Evolutionary conservation across 1,140 invertebrate genomes (phyloP).

Genomic region (Dufourea novaeangliae): DNA sequence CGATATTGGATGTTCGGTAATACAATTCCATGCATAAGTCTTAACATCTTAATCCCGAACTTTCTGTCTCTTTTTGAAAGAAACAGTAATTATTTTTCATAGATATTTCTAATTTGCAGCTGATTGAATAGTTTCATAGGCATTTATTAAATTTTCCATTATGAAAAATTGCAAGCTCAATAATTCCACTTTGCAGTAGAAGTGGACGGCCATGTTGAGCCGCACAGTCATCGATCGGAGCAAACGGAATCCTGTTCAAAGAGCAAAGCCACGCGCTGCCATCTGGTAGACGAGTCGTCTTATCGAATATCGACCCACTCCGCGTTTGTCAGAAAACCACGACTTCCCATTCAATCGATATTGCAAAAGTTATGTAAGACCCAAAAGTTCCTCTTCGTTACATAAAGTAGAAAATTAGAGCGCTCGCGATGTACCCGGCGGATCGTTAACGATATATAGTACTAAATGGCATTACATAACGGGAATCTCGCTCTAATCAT

Average conservation of each 20-base stretch:
- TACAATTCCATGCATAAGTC: neutral
- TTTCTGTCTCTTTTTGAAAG: neutral
- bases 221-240: constrained; percentile 79
- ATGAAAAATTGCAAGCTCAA: neutral
- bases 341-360: constrained; percentile 25
- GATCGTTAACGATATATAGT: neutral
- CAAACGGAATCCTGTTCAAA: constrained; percentile 38
- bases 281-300: constrained; percentile 69
- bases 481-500: constrained; percentile 35
- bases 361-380: constrained; percentile 63
- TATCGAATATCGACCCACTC: constrained; percentile 77
- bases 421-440: neutral
- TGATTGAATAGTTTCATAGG: no score
- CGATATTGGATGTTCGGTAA: neutral
- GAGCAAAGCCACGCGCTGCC: constrained; percentile 68
- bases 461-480: constrained; percentile 66
- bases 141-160: neutral
- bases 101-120: neutral
- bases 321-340: constrained; percentile 26
- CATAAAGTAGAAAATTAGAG: constrained; percentile 61
- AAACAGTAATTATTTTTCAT: neutral
- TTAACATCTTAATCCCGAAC: neutral
- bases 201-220: constrained; percentile 77
- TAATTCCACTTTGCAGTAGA: constrained; percentile 34
- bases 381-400: constrained; percentile 60